Conservation (phyloP, 2,888 invertebrate species). For the Fabriciana adippe region DNA sequence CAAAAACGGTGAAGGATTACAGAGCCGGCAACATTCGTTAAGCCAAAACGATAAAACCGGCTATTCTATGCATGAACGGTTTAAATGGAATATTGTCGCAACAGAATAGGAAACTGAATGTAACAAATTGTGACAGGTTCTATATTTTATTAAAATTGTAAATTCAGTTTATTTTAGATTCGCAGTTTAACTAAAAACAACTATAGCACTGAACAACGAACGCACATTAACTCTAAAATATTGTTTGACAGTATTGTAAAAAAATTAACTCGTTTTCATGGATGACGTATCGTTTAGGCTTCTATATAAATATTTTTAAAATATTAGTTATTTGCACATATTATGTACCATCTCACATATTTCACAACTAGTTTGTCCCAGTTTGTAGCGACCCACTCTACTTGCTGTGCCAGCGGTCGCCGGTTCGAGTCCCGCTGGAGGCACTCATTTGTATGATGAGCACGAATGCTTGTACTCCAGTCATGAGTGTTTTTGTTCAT, state of each 20-base stretch:
- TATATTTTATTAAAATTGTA: constrained; percentile 39
- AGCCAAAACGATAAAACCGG: constrained; percentile 37
- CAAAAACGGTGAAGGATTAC: constrained; percentile 57
- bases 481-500: too few species aligned
- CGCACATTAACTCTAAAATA: background rate
- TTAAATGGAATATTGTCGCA: constrained; percentile 36
- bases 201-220: background rate
- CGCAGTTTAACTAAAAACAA: background rate
- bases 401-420: too few species aligned
- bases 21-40: constrained; percentile 48
- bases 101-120: constrained; percentile 42
- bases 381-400: too few species aligned
- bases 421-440: too few species aligned
- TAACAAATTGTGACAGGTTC: constrained; percentile 43
- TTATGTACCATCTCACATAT: too few species aligned
- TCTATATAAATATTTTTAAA: too few species aligned
- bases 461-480: too few species aligned
- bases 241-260: background rate
- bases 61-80: constrained; percentile 33
- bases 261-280: background rate
- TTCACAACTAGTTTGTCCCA: too few species aligned
- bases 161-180: background rate
- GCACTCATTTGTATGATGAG: too few species aligned
- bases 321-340: too few species aligned
- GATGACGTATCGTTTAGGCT: background rate